These are phyloP conservation scores for Torymus aiolomorphi DNA, from an alignment of 2,888 invertebrate species.

Conservation along the genomic window DNA sequence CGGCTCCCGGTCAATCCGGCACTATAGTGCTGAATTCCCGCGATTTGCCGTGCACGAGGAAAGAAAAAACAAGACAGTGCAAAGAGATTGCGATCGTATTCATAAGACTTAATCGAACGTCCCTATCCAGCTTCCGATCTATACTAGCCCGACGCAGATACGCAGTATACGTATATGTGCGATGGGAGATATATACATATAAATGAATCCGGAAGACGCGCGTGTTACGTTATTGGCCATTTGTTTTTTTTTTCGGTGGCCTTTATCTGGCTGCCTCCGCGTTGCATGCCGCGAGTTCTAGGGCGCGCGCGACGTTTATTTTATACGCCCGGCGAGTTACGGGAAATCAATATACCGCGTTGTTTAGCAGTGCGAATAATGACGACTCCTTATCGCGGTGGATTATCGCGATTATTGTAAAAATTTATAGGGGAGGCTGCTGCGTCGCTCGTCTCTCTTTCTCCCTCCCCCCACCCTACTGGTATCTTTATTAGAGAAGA, in stretches of 20 bases:
- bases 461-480: no score
- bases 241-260: no score
- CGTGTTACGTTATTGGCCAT: no score
- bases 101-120: constrained; percentile 28
- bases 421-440: no score
- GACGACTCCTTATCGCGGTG: background rate
- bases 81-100: background rate
- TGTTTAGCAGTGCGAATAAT: background rate
- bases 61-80: no score
- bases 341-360: constrained; percentile 28
- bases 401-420: constrained; percentile 4
- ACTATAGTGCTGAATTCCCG: background rate
- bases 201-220: no score
- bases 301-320: background rate
- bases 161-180: background rate
- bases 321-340: constrained; percentile 1
- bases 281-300: no score
- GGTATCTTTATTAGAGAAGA: constrained; percentile 12
- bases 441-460: no score
- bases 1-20: background rate
- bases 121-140: constrained; percentile 19
- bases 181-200: no score
- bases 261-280: no score
- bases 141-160: background rate
- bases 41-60: no score